These are phyloP conservation scores for Zaprionus africanus DNA, from an alignment of 1,140 invertebrate species.

Conservation along the genomic window DNA sequence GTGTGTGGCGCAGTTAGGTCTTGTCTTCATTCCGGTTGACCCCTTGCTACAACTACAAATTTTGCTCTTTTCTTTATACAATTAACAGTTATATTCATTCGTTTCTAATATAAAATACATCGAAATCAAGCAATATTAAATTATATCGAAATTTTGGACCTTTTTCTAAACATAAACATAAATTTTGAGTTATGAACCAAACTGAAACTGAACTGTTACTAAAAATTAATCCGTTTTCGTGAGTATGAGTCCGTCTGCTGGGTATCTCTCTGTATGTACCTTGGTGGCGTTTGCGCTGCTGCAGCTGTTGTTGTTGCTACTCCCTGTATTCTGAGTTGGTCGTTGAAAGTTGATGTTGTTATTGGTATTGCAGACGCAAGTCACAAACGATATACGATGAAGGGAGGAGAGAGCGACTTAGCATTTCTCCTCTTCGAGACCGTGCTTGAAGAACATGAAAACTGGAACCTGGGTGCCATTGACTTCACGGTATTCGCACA, in stretches of 20 bases:
- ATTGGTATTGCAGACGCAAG: slow-evolving; percentile 13
- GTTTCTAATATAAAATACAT: slow-evolving; percentile 49
- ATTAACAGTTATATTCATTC: slow-evolving; percentile 42
- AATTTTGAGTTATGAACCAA: slow-evolving; percentile 56
- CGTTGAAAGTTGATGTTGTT: slow-evolving; percentile 26
- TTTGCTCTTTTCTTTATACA: slow-evolving; percentile 26
- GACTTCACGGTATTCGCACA: slow-evolving; percentile 96
- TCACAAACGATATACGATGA: slow-evolving; percentile 11
- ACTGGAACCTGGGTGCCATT: slow-evolving; percentile 92
- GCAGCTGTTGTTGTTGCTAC: slow-evolving; percentile 9
- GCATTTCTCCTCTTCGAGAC: slow-evolving; percentile 97
- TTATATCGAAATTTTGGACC: slow-evolving; percentile 42
- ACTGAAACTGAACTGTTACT: slow-evolving; percentile 60
- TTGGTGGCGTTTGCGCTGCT: slow-evolving; percentile 18
- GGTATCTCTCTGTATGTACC: slow-evolving; percentile 10
- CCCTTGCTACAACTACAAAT: slow-evolving; percentile 37
- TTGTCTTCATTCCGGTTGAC: background rate
- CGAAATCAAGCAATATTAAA: slow-evolving; percentile 23
- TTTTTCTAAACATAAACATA: slow-evolving; percentile 59
- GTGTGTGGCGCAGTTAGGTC: slow-evolving; percentile 6
- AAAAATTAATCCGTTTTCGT: slow-evolving; percentile 62
- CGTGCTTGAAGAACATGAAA: slow-evolving; percentile 98
- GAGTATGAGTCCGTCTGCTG: slow-evolving; percentile 58
- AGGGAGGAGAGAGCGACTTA: slow-evolving; percentile 85
- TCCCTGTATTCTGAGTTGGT: slow-evolving; percentile 12